Conservation (phyloP, 2,113 vertebrate genomes). For the Pholis gunnellus region DNA sequence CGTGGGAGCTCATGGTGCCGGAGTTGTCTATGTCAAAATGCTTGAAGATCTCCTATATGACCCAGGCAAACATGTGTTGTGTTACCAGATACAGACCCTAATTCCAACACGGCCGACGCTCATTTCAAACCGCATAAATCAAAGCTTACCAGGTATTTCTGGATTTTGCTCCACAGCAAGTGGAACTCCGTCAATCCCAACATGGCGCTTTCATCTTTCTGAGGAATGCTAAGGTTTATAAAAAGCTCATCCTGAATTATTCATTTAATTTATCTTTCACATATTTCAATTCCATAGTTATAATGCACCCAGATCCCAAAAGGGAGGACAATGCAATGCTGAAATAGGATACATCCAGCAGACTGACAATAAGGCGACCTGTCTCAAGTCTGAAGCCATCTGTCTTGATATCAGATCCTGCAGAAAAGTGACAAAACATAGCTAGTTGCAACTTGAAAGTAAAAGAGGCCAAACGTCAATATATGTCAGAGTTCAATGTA, state of each 20-base stretch:
- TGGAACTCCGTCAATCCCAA: slow-evolving; percentile 81
- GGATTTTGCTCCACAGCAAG: slow-evolving; percentile 81
- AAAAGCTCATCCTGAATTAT: neutral
- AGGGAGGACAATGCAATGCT: neutral
- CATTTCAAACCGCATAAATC: neutral
- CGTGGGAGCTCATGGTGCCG: slow-evolving; percentile 77
- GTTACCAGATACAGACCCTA: neutral
- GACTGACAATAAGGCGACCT: slow-evolving; percentile 89
- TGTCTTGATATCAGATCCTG: slow-evolving; percentile 92
- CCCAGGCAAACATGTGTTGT: neutral
- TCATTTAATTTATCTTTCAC: neutral
- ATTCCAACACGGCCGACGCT: neutral
- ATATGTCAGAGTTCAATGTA: neutral
- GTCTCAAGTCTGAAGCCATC: slow-evolving; percentile 94
- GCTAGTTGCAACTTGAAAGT: neutral
- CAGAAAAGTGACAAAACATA: slow-evolving; percentile 32
- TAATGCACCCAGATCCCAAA: neutral
- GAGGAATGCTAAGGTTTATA: slow-evolving; percentile 64
- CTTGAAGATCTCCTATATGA: slow-evolving; percentile 72
- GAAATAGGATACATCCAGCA: slow-evolving; percentile 93
- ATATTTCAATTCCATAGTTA: neutral
- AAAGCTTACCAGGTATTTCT: slow-evolving; percentile 80
- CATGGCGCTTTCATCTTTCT: slow-evolving; percentile 80
- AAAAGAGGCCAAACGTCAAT: too few relatives aligned
- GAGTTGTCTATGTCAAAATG: slow-evolving; percentile 68